Conservation (phyloP, 1,140 invertebrate species). For the Stratiolaelaps scimitus region DNA sequence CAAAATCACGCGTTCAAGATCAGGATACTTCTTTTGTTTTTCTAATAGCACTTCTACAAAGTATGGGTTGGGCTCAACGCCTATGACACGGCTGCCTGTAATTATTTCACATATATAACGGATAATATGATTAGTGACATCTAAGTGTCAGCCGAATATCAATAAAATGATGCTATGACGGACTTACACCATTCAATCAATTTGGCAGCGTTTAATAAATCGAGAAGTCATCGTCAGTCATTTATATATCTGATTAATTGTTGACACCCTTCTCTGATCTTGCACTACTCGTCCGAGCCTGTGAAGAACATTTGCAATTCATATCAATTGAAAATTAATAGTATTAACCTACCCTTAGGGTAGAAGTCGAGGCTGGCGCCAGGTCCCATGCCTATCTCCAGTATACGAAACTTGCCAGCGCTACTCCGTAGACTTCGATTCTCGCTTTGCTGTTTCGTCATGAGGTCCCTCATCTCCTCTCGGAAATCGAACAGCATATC, state of each 20-base stretch:
- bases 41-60: background rate
- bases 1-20: conserved; percentile 34
- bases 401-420: conserved; percentile 8
- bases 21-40: conserved; percentile 16
- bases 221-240: too few species aligned
- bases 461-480: background rate
- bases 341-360: conserved; percentile 19
- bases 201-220: too few species aligned
- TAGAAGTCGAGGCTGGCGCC: conserved; percentile 33
- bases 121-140: background rate
- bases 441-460: background rate
- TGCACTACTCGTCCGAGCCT: too few species aligned
- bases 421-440: background rate
- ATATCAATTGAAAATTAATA: too few species aligned
- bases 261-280: too few species aligned
- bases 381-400: conserved; percentile 34
- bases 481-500: background rate
- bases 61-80: conserved; percentile 8
- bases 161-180: too few species aligned
- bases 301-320: too few species aligned
- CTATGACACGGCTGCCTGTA: conserved; percentile 9
- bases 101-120: background rate
- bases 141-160: too few species aligned
- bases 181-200: too few species aligned
- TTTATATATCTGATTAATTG: too few species aligned